Percentiles rank a stretch among this genome's conserved stretches.
phyloP scores from a whole-genome alignment of 2,113 vertebrate genomes.

The Mirza zaza region DNA sequence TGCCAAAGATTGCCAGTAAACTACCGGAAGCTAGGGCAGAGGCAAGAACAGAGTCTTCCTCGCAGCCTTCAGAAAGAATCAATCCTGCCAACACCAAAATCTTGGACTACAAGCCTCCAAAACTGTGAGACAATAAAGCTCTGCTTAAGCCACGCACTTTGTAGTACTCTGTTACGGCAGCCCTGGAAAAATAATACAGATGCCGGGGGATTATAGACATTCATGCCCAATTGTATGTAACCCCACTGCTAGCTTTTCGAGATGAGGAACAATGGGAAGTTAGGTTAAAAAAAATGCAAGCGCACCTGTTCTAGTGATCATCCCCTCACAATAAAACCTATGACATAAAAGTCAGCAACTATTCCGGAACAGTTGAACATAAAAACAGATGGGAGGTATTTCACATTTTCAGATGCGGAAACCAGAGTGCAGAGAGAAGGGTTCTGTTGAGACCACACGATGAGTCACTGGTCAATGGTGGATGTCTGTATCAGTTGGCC shows the following conservation, averaged over 20 bases:
- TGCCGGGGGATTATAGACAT: background rate
- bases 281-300: background rate
- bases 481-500: background rate
- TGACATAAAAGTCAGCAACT: background rate
- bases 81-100: background rate
- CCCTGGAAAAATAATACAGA: background rate
- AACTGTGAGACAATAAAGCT: background rate
- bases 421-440: background rate
- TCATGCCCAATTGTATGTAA: background rate
- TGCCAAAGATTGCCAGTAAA: background rate
- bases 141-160: background rate
- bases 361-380: background rate
- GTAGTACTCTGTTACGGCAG: background rate
- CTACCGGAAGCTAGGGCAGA: background rate
- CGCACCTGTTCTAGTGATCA: background rate
- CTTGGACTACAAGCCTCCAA: background rate
- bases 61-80: background rate
- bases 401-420: background rate
- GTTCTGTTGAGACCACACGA: background rate
- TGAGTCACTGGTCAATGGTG: background rate
- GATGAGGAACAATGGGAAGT: background rate
- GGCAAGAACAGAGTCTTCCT: background rate
- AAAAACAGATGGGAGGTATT: background rate
- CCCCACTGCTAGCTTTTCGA: background rate
- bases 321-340: background rate